Base-by-base conservation (phyloP, 2,113 vertebrate genomes). In the Phaethornis superciliosus region DNA sequence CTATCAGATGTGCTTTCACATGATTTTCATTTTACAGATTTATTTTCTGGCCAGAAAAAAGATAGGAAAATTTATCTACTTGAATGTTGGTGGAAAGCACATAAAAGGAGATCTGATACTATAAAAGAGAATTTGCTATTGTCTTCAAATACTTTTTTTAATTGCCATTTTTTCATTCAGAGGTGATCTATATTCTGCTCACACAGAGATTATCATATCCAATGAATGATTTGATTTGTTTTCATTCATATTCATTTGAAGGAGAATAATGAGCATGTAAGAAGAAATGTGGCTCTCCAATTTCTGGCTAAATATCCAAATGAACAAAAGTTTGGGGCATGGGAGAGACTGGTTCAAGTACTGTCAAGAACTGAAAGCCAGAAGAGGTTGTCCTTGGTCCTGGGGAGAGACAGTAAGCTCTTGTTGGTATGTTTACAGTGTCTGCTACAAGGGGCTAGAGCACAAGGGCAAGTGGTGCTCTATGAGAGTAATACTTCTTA, bases 1-100 rank as follows among this genome's bases (percentile, higher is more conserved):
- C 33, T 93, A 44, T 93, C 76, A 85, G 54, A 62, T 82, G 75
- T 65, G 27, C 62, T 94, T 82, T 93, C 92, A 88, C 68, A 47
- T 70, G 20, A 83, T 81, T 93, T 95, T 88, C 10, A 90, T 88
- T 85, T 83, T 63, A 81, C 28, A 78, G 59, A 37, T 35, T 40
- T 83, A 51, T 91, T 81, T 88, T 79, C 28, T 47, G n/a, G 35
- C 4, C 10, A 51, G 58, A 7, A 55, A 65, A 46, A 78, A 59
- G 0, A 17, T 6, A 70, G 54, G 11, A 95, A 95, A 93, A 88
- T 54, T 42, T 7, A 77, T 77, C 63, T 69, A 32, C 60, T 88
- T 83, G 24, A 69, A 67, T 59, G 12, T 5, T 83, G 16, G 22
- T 77, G 12, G 76, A 90, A 85, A 91, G 55, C 20, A 85, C 55